Evolutionary conservation across 2,797 vertebrate genomes (phyloP).

Genomic region (Hippoglossus hippoglossus): DNA sequence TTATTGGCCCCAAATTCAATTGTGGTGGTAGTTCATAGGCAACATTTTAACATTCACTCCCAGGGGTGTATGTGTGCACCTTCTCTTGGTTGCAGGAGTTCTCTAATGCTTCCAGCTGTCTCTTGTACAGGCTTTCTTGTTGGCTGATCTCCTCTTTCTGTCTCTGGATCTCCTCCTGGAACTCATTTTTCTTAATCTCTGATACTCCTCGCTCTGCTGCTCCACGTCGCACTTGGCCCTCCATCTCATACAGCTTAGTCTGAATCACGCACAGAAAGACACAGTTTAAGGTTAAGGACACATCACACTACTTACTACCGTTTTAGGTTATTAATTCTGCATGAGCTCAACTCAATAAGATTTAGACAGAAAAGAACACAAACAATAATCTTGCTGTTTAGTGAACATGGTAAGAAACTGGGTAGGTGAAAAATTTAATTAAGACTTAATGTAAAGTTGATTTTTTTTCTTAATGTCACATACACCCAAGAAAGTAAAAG

Average conservation of each 20-base stretch:
- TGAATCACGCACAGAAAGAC: conserved; percentile 57
- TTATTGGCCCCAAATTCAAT: not conserved
- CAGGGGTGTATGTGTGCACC: conserved; percentile 71
- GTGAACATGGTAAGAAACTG: not conserved
- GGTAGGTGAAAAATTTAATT: too few relatives aligned
- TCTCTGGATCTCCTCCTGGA: conserved; percentile 87
- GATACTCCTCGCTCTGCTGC: conserved; percentile 86
- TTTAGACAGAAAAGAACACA: not conserved
- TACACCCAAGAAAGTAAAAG: too few relatives aligned
- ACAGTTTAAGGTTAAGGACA: not conserved
- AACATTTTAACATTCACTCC: not conserved
- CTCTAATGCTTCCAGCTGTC: conserved; percentile 87
- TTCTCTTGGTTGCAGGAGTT: conserved; percentile 87
- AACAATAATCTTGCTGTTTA: not conserved
- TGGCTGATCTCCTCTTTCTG: conserved; percentile 88
- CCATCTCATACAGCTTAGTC: conserved; percentile 90
- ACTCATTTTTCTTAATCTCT: conserved; percentile 90
- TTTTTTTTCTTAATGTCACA: too few relatives aligned
- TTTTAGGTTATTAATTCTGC: not conserved
- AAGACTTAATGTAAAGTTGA: too few relatives aligned
- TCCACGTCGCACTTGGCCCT: conserved; percentile 86
- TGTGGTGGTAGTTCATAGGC: not conserved
- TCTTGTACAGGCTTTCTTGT: conserved; percentile 88
- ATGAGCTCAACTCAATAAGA: not conserved
- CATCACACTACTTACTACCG: not conserved